A percentile compares a stretch with the other conserved stretches of the same genome.
Evolutionary conservation across 2,888 invertebrate genomes (phyloP).

Genomic region (Thera britannica): DNA sequence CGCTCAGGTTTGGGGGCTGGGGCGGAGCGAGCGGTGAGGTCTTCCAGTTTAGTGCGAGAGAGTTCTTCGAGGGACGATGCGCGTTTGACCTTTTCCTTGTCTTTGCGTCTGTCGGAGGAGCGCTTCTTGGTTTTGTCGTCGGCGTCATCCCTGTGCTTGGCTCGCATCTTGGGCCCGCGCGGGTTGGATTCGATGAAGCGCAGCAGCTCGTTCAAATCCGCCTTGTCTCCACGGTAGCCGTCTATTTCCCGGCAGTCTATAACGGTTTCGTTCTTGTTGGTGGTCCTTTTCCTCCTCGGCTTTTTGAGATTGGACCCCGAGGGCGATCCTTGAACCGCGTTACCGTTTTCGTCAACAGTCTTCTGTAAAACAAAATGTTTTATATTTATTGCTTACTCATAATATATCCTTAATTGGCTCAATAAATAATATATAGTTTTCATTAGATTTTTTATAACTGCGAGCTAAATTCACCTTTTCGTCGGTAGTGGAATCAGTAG

Average conservation of each 20-base stretch:
- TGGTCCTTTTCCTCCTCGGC: conserved; percentile 85
- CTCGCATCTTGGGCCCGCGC: conserved; percentile 67
- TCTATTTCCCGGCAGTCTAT: conserved; percentile 87
- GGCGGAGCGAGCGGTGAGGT: conserved; percentile 82
- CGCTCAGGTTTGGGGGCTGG: conserved; percentile 76
- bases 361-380: conserved; percentile 77
- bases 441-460: not conserved
- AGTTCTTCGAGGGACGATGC: conserved; percentile 93
- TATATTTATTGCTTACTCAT: too few relatives aligned
- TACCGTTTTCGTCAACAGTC: conserved; percentile 92
- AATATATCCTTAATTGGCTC: too few relatives aligned
- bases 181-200: conserved; percentile 90
- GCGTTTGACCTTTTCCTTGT: conserved; percentile 85
- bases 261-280: conserved; percentile 85
- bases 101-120: conserved; percentile 77
- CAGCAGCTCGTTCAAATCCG: conserved; percentile 89
- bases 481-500: conserved; percentile 60
- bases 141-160: conserved; percentile 73
- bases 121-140: conserved; percentile 82
- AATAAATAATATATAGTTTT: too few relatives aligned
- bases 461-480: conserved; percentile 63
- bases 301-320: conserved; percentile 83
- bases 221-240: conserved; percentile 91
- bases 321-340: conserved; percentile 86
- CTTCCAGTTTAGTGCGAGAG: conserved; percentile 90